Conservation (phyloP, 2,797 vertebrate species). For the Monodelphis domestica region DNA sequence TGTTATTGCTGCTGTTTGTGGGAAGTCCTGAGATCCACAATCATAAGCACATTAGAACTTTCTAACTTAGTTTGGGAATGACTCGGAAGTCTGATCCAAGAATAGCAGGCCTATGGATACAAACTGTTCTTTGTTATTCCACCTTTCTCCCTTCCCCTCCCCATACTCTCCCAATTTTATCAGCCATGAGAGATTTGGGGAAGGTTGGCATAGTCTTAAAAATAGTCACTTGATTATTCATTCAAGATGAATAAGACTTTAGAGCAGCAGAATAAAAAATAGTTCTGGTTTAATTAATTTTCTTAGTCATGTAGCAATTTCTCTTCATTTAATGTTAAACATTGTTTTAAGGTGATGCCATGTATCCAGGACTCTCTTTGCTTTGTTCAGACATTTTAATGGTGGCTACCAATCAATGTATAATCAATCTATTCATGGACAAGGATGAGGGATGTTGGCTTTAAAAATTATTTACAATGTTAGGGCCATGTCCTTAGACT, state of each 20-base stretch:
- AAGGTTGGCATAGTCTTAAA: not conserved
- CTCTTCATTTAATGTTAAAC: not conserved
- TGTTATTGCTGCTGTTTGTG: not conserved
- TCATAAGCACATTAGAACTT: not conserved
- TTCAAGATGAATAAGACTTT: not conserved
- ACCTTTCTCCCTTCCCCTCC: not conserved
- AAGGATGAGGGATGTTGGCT: not conserved
- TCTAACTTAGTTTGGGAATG: not conserved
- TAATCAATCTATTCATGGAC: not conserved
- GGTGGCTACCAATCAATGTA: not conserved
- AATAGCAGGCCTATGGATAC: not conserved
- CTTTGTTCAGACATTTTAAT: not conserved
- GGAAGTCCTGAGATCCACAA: not conserved
- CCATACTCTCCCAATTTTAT: not conserved
- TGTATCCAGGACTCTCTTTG: not conserved
- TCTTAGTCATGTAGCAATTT: not conserved
- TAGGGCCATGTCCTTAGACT: not conserved
- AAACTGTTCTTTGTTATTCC: not conserved
- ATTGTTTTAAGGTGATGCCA: not conserved
- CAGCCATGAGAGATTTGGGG: not conserved
- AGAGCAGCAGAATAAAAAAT: not conserved
- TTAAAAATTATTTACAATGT: not conserved
- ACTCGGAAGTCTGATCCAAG: not conserved
- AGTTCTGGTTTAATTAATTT: not conserved
- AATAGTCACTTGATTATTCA: not conserved